A percentile compares a stretch with the other conserved stretches of the same genome.
Evolutionary conservation across 2,888 invertebrate genomes (phyloP).

Genomic region (Nematopogon swammerdamellus): DNA sequence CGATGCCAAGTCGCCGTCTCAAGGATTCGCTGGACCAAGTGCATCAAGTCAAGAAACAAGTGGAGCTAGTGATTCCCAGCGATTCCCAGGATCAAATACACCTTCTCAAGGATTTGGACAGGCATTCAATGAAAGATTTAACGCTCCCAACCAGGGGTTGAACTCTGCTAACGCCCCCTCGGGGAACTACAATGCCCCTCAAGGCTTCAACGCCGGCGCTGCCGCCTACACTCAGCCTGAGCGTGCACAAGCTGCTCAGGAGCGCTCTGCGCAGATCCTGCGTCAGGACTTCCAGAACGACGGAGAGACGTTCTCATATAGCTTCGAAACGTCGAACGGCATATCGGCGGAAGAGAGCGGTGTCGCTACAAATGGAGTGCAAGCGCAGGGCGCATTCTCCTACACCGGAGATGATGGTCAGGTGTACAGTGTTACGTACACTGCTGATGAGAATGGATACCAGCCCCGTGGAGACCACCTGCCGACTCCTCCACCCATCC

Average conservation of each 20-base stretch:
- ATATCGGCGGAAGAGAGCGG: conserved; percentile 45
- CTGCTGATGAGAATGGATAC: conserved; percentile 46
- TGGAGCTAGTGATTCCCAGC: neutral
- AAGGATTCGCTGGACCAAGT: neutral
- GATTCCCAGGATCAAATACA: neutral
- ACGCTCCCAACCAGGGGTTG: neutral
- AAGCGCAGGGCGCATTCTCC: conserved; percentile 38
- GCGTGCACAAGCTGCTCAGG: conserved; percentile 33
- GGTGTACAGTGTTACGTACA: conserved; percentile 34
- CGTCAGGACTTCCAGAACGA: conserved; percentile 39
- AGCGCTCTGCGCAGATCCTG: conserved; percentile 34
- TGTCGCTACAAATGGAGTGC: conserved; percentile 40
- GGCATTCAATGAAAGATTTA: neutral
- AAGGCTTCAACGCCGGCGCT: neutral
- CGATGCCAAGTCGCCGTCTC: neutral
- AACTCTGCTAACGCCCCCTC: neutral
- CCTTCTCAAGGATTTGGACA: neutral
- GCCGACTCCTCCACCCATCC: conserved; percentile 44
- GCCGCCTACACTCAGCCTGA: conserved; percentile 20
- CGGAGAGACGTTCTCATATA: conserved; percentile 37
- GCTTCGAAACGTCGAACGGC: conserved; percentile 45
- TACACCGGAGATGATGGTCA: conserved; percentile 47
- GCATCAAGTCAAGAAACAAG: neutral
- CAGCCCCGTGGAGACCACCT: conserved; percentile 39
- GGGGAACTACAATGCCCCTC: too few relatives aligned